A percentile compares a stretch with the other conserved stretches of the same genome.
These are phyloP conservation scores for Cylindroiulus punctatus DNA, from an alignment of 2,888 invertebrate species.

Conservation along the genomic window DNA sequence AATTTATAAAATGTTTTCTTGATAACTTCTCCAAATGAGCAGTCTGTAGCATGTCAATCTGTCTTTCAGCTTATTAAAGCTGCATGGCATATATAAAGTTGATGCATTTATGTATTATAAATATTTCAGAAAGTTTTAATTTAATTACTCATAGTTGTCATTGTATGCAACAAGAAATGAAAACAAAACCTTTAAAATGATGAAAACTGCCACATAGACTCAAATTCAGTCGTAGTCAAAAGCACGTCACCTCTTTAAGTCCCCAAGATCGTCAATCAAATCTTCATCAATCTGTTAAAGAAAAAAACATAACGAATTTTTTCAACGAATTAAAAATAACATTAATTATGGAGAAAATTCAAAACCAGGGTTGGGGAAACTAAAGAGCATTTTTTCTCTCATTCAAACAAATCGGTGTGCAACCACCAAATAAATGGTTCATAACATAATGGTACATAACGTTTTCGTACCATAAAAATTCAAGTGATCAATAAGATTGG, in stretches of 20 bases:
- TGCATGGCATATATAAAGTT: too few species aligned
- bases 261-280: conserved; percentile 90
- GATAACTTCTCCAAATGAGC: not conserved
- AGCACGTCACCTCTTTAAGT: conserved; percentile 73
- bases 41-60: too few species aligned
- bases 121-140: not conserved
- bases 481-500: too few species aligned
- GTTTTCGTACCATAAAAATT: too few species aligned
- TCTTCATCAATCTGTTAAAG: conserved; percentile 83
- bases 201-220: not conserved
- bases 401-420: too few species aligned
- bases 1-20: not conserved
- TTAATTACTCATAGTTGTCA: not conserved
- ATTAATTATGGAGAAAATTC: too few species aligned
- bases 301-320: not conserved
- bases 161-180: not conserved
- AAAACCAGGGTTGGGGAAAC: not conserved
- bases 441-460: too few species aligned
- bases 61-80: too few species aligned
- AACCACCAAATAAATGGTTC: too few species aligned
- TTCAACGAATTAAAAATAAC: not conserved
- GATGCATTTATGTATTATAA: not conserved
- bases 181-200: not conserved
- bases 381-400: not conserved
- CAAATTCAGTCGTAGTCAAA: not conserved